phyloP scores from a whole-genome alignment of 2,113 vertebrate genomes.

The Myrmecophaga tridactyla region DNA sequence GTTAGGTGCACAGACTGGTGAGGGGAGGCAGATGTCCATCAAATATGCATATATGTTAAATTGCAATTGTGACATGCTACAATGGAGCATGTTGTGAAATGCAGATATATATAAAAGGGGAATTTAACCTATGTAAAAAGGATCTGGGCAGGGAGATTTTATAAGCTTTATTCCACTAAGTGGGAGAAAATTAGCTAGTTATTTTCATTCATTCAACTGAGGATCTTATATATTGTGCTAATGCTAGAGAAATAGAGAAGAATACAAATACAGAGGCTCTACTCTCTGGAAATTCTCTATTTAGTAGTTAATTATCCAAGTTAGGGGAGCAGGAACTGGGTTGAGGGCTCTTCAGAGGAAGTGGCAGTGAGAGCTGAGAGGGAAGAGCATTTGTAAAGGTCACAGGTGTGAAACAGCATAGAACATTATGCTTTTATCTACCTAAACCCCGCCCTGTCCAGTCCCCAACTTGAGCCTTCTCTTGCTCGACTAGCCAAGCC shows the following conservation, averaged over 20 bases:
- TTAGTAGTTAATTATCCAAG: not conserved
- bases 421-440: too few relatives aligned
- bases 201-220: not conserved
- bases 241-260: not conserved
- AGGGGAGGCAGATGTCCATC: not conserved
- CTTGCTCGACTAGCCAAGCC: not conserved
- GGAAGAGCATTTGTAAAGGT: not conserved
- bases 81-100: not conserved
- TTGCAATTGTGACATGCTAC: not conserved
- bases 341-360: not conserved
- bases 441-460: too few relatives aligned
- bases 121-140: not conserved
- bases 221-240: not conserved
- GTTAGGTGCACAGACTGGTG: fast-evolving
- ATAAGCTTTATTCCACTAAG: not conserved
- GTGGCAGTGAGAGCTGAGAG: too few relatives aligned
- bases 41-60: not conserved
- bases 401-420: not conserved
- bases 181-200: not conserved
- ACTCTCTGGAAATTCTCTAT: not conserved
- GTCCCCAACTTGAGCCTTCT: too few relatives aligned
- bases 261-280: not conserved
- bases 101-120: too few relatives aligned
- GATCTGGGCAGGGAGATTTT: not conserved
- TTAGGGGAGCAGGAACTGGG: not conserved